phyloP scores from a whole-genome alignment of 1,140 invertebrate species.

The Pteromalus puparum region DNA sequence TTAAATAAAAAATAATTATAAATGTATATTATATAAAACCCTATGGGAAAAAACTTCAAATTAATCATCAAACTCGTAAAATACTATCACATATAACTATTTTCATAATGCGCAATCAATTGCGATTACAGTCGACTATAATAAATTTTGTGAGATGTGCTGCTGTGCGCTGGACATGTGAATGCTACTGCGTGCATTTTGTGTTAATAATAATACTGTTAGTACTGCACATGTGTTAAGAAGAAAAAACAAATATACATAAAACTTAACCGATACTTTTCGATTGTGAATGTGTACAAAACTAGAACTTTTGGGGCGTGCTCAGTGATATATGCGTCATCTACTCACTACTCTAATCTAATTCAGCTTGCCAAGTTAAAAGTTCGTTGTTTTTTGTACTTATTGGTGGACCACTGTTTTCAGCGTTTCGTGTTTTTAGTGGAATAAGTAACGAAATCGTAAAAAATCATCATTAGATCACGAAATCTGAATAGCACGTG shows the following conservation, averaged over 20 bases:
- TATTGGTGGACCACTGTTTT: constrained; percentile 61
- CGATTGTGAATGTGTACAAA: neutral
- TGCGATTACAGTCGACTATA: constrained; percentile 22
- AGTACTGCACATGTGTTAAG: constrained; percentile 46
- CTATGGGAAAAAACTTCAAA: neutral
- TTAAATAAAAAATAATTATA: constrained; percentile 21
- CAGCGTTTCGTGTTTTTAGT: neutral
- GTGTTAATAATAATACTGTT: constrained; percentile 40
- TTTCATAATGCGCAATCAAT: neutral
- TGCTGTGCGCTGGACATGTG: constrained; percentile 44
- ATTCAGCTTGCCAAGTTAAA: constrained; percentile 22
- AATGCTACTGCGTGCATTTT: constrained; percentile 36
- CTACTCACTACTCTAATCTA: constrained; percentile 36
- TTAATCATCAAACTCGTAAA: neutral
- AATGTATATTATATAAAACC: neutral
- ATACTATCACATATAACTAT: neutral
- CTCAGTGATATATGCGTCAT: constrained; percentile 15
- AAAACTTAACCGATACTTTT: neutral
- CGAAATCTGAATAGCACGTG: neutral
- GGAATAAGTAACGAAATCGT: constrained; percentile 5
- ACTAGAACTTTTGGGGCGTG: neutral
- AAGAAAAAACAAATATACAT: neutral
- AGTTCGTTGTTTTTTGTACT: constrained; percentile 53
- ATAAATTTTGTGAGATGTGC: constrained; percentile 38
- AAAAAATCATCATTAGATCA: neutral